A percentile compares a stretch with the other conserved stretches of the same genome.
phyloP scores from a whole-genome alignment of 2,113 vertebrate species.

The Tamias sibiricus region DNA sequence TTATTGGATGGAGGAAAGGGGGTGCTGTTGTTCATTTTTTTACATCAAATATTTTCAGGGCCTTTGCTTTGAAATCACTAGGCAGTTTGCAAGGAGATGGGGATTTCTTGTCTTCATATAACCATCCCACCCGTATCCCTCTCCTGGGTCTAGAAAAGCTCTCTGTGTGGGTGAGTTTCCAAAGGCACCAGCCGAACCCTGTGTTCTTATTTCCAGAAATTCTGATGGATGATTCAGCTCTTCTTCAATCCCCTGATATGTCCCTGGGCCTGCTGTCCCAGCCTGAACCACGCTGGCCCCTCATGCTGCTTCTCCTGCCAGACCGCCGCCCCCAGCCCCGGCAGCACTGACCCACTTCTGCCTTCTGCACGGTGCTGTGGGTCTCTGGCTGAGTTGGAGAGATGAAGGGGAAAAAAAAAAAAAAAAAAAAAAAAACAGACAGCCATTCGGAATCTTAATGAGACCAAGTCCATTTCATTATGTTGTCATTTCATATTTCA shows the following conservation, averaged over 20 bases:
- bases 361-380: background rate
- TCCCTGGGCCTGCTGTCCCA: background rate
- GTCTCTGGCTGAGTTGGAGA: constrained; percentile 55
- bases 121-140: background rate
- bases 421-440: background rate
- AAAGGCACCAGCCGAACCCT: background rate
- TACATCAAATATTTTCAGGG: constrained; percentile 10
- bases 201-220: constrained; percentile 12
- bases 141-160: background rate
- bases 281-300: background rate
- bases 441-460: constrained; percentile 80
- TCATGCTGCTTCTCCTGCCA: background rate
- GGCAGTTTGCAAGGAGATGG: background rate
- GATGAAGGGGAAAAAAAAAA: background rate
- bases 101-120: background rate
- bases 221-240: constrained; percentile 26
- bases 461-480: constrained; percentile 81
- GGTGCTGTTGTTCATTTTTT: constrained; percentile 37
- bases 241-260: background rate
- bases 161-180: background rate
- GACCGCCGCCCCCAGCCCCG: background rate
- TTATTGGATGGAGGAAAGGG: background rate
- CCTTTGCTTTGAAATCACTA: constrained; percentile 17
- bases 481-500: constrained; percentile 83
- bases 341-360: constrained; percentile 65